Percentiles rank a stretch among this genome's conserved stretches.
Evolutionary conservation across 1,140 invertebrate genomes (phyloP).

Genomic region (Lethrus apterus): DNA sequence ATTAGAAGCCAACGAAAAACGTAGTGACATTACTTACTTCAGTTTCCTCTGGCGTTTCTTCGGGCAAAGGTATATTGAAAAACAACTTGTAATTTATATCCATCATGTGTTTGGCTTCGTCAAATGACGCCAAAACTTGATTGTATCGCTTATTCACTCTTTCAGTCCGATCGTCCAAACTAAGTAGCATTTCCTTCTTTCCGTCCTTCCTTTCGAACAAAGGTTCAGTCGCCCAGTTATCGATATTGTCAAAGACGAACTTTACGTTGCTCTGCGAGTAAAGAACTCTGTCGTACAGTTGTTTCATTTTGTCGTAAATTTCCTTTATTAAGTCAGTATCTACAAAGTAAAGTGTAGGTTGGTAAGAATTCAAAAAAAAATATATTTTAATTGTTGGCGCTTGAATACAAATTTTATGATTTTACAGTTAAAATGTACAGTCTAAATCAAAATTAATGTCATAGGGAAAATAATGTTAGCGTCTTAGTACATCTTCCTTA

Average conservation of each 20-base stretch:
- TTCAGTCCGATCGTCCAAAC: constrained; percentile 51
- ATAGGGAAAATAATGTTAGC: too few relatives aligned
- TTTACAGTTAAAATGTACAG: not conserved
- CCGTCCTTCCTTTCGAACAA: constrained; percentile 59
- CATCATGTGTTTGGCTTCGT: constrained; percentile 51
- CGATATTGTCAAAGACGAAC: constrained; percentile 50
- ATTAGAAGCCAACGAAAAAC: constrained; percentile 6
- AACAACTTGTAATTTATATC: constrained; percentile 59
- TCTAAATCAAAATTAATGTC: not conserved
- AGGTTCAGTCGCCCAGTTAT: constrained; percentile 59
- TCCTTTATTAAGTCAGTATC: constrained; percentile 27
- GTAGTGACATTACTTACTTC: too few relatives aligned
- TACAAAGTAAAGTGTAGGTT: constrained; percentile 16
- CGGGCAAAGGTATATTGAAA: constrained; percentile 43
- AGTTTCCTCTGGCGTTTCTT: constrained; percentile 27
- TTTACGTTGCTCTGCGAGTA: constrained; percentile 59
- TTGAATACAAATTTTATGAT: not conserved
- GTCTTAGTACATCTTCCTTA: too few relatives aligned
- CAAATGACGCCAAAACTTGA: constrained; percentile 48
- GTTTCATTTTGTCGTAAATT: constrained; percentile 39
- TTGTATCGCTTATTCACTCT: constrained; percentile 46
- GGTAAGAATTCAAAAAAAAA: constrained; percentile 1
- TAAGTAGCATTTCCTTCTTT: constrained; percentile 52
- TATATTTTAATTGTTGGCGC: not conserved
- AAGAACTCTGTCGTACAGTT: constrained; percentile 56